phyloP scores from a whole-genome alignment of 2,888 invertebrate species.

The Brachyopa scutellaris region DNA sequence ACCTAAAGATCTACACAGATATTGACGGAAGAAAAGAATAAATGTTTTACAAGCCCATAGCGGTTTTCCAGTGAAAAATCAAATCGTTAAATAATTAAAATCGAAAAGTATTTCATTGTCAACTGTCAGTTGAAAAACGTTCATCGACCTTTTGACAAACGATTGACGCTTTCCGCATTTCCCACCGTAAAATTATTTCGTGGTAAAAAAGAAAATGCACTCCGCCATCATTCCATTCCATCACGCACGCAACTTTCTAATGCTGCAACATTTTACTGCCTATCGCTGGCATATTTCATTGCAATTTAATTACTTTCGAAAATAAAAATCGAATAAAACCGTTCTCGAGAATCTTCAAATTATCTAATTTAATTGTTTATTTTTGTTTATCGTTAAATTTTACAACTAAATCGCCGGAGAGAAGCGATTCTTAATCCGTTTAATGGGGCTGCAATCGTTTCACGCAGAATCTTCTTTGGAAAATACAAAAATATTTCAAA shows the following conservation, averaged over 20 bases:
- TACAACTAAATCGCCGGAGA: slow-evolving; percentile 52
- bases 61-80: too few relatives aligned
- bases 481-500: background rate
- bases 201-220: too few relatives aligned
- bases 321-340: background rate
- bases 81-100: too few relatives aligned
- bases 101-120: too few relatives aligned
- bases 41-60: too few relatives aligned
- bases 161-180: too few relatives aligned
- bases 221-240: too few relatives aligned
- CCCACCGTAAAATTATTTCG: too few relatives aligned
- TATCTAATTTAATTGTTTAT: slow-evolving; percentile 35
- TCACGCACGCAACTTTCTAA: background rate
- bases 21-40: too few relatives aligned
- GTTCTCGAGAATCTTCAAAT: background rate
- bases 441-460: slow-evolving; percentile 19
- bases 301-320: slow-evolving; percentile 7
- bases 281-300: slow-evolving; percentile 7
- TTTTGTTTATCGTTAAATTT: slow-evolving; percentile 33
- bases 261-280: slow-evolving; percentile 4
- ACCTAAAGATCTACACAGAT: too few relatives aligned
- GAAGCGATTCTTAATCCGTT: slow-evolving; percentile 37
- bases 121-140: too few relatives aligned
- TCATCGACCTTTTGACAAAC: too few relatives aligned
- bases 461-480: background rate